Evolutionary conservation across 2,113 vertebrate genomes (phyloP), one percentile per base, ranked within the genome.

Genomic region (Excalfactoria chinensis): DNA sequence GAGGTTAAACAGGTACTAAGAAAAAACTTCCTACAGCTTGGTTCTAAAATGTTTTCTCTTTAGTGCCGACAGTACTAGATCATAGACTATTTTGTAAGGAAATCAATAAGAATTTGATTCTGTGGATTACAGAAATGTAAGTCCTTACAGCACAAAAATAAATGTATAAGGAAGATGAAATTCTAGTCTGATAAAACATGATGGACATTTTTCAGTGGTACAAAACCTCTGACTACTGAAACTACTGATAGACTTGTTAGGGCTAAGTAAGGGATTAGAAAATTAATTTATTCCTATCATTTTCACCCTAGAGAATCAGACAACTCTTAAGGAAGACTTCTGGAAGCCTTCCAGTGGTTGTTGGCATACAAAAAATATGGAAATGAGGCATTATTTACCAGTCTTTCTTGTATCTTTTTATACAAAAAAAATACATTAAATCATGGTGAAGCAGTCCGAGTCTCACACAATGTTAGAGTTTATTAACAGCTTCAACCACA

Each of bases 71-170:
- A 88, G 62, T 43, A 69, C 48, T 23, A 82, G 40, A 69, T 34
- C 14, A 43, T 32, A 70, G 28, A 55, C 64, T 7, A 84, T 53
- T 75, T 64, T 64, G 30, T 35, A 43, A 75, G 44, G 58, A 86
- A 81, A 90, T 71, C 53, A 86, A 84, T 30, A 86, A 7, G 19
- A 77, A 34, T 22, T n/a, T 71, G 30, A 59, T 92, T 72, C 49
- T 74, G 37, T 94, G 59, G 72, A 90, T 89, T 73, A 79, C 77
- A 89, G n/a, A 46, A 53, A 58, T 16, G 26, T 86, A 74, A 84
- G 28, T 49, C 48, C 16, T 46, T 68, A 60, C 22, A 32, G 74
- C 49, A 58, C 30, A 88, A 78, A 94, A 86, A 90, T 15, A 71
- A 74, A 30, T 2, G 0, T 6, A 51, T 26, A 43, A 3, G 7